Percentiles rank a stretch among this genome's conserved stretches.
These are phyloP conservation scores for Fringilla coelebs DNA, from an alignment of 2,797 vertebrate genomes.

Conservation along the genomic window DNA sequence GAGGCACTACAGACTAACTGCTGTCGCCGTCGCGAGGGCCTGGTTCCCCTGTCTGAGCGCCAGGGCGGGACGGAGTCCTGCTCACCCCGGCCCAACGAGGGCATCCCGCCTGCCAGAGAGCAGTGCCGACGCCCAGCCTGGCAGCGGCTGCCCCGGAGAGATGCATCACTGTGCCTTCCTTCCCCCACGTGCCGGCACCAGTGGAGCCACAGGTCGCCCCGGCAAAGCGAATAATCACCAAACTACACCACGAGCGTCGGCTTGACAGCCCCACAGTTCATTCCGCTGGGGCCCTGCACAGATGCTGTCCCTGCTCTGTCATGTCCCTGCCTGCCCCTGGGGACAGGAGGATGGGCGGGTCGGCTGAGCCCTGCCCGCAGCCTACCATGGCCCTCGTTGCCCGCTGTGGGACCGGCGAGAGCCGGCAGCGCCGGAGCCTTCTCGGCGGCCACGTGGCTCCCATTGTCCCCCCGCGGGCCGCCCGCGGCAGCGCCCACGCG, in stretches of 20 bases:
- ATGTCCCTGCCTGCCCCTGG: background rate
- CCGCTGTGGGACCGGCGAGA: too few relatives aligned
- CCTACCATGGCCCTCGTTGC: fast-evolving
- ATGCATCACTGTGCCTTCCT: background rate
- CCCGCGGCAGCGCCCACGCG: background rate
- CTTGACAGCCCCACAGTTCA: background rate
- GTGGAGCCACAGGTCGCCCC: background rate
- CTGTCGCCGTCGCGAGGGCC: background rate
- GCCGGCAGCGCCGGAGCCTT: background rate
- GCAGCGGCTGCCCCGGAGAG: background rate
- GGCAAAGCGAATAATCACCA: background rate
- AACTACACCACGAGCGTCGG: background rate
- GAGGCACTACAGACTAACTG: background rate
- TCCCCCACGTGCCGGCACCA: background rate
- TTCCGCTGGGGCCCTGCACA: background rate
- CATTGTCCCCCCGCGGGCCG: slow-evolving; percentile 10
- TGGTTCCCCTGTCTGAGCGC: fast-evolving
- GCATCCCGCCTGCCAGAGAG: background rate
- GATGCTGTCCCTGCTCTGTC: background rate
- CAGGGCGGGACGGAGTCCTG: fast-evolving
- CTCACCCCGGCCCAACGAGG: background rate
- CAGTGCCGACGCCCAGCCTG: background rate
- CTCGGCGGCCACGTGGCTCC: slow-evolving; percentile 1
- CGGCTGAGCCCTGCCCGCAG: background rate
- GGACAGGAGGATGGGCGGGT: background rate